phyloP scores from a whole-genome alignment of 2,888 invertebrate species.

The Agonum fuliginosum region DNA sequence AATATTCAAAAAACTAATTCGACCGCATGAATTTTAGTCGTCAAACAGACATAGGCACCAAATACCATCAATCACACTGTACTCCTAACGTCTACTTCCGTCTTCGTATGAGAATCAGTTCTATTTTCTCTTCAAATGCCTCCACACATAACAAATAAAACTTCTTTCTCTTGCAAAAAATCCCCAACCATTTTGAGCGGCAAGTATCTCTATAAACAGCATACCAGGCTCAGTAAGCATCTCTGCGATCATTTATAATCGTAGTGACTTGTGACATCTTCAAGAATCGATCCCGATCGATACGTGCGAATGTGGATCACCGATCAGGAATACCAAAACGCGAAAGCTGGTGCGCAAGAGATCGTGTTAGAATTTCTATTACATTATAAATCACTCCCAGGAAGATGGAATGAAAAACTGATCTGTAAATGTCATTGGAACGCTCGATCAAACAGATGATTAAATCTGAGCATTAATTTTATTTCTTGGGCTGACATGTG shows the following conservation, averaged over 20 bases:
- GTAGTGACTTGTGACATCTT: conserved; percentile 37
- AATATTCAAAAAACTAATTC: too few relatives aligned
- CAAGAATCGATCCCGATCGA: conserved; percentile 23
- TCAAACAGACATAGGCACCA: too few relatives aligned
- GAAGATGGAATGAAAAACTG: conserved; percentile 35
- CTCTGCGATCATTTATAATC: conserved; percentile 38
- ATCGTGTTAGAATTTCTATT: conserved; percentile 53
- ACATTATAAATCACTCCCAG: conserved; percentile 39
- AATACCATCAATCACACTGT: background rate
- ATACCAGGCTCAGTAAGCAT: conserved; percentile 6
- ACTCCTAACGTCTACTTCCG: background rate
- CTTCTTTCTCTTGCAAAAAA: background rate
- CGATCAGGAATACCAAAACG: conserved; percentile 21
- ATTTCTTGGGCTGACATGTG: conserved; percentile 39
- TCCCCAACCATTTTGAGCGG: background rate
- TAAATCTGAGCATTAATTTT: conserved; percentile 44
- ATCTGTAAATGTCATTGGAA: conserved; percentile 41
- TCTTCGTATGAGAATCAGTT: background rate
- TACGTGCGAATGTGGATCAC: conserved; percentile 47
- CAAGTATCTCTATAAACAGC: background rate
- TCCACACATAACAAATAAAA: background rate
- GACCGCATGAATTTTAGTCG: too few relatives aligned
- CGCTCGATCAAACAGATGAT: conserved; percentile 22
- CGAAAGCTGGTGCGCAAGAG: conserved; percentile 10
- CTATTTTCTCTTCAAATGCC: background rate